A percentile compares a stretch with the other conserved stretches of the same genome.
Evolutionary conservation across 2,888 invertebrate genomes (phyloP).

Genomic region (Pollenia amentaria): DNA sequence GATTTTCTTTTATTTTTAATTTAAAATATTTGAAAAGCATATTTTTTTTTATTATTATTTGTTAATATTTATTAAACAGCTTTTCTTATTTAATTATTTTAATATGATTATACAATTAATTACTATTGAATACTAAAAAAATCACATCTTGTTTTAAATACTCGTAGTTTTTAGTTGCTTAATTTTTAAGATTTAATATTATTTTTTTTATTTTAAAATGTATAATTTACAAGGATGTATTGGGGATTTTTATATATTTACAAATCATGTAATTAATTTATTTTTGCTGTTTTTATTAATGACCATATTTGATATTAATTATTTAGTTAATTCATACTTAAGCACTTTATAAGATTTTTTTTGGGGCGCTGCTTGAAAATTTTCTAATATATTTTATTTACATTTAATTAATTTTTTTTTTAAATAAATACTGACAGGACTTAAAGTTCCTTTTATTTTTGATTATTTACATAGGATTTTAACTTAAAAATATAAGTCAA

Average conservation of each 20-base stretch:
- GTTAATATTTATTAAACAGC: conserved; percentile 28
- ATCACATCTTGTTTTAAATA: conserved; percentile 73
- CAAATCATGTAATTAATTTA: not conserved
- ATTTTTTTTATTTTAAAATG: conserved; percentile 31
- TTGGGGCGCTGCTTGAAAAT: conserved; percentile 20
- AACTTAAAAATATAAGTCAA: conserved; percentile 5
- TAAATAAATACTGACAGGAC: conserved; percentile 8
- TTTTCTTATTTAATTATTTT: conserved; percentile 9
- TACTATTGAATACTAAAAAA: conserved; percentile 72
- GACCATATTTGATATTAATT: conserved; percentile 1
- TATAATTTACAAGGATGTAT: conserved; percentile 49
- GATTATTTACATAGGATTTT: conserved; percentile 42
- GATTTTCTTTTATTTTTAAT: conserved; percentile 23
- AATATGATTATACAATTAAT: conserved; percentile 52
- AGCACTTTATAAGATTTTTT: conserved; percentile 61
- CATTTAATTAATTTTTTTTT: conserved; percentile 30
- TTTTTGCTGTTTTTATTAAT: conserved; percentile 5
- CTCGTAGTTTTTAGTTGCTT: conserved; percentile 48
- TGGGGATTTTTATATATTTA: conserved; percentile 34
- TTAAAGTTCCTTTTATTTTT: conserved; percentile 43
- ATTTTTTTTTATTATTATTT: conserved; percentile 3
- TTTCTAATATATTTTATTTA: conserved; percentile 59
- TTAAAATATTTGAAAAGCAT: conserved; percentile 61
- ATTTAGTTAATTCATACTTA: conserved; percentile 9
- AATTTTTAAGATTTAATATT: not conserved